A percentile compares a stretch with the other conserved stretches of the same genome.
Conservation (phyloP, 2,888 invertebrate genomes). For the Leucophenga montana region DNA sequence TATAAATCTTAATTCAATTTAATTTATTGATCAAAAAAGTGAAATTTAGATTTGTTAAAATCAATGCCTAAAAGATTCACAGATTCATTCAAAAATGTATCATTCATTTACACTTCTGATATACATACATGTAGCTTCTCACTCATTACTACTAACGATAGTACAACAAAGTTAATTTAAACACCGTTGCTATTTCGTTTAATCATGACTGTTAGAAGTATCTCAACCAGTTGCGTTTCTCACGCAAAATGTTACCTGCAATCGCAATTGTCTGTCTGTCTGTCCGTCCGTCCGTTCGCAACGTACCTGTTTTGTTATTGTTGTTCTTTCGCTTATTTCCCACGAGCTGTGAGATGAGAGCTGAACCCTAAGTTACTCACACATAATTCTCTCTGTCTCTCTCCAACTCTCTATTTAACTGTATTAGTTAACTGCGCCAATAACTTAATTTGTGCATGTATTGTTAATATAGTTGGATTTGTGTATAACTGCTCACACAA, state of each 20-base stretch:
- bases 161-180: no score
- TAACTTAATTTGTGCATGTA: slow-evolving; percentile 7
- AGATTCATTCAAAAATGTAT: no score
- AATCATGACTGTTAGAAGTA: no score
- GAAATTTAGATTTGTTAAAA: no score
- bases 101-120: no score
- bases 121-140: no score
- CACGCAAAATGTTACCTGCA: slow-evolving; percentile 13
- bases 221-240: slow-evolving; percentile 4
- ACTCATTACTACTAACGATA: no score
- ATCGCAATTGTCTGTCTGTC: neutral
- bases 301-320: neutral
- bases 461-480: neutral
- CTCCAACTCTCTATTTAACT: neutral
- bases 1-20: no score
- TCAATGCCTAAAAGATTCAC: no score
- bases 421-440: slow-evolving; percentile 16
- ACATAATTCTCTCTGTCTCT: neutral
- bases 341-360: neutral
- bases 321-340: neutral
- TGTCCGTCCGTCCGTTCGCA: neutral
- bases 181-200: no score
- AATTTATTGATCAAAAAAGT: no score
- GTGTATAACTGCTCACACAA: slow-evolving; percentile 9
- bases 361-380: neutral